Conservation (phyloP, 2,113 vertebrate species). For the Forbesichthys papilliferus region DNA sequence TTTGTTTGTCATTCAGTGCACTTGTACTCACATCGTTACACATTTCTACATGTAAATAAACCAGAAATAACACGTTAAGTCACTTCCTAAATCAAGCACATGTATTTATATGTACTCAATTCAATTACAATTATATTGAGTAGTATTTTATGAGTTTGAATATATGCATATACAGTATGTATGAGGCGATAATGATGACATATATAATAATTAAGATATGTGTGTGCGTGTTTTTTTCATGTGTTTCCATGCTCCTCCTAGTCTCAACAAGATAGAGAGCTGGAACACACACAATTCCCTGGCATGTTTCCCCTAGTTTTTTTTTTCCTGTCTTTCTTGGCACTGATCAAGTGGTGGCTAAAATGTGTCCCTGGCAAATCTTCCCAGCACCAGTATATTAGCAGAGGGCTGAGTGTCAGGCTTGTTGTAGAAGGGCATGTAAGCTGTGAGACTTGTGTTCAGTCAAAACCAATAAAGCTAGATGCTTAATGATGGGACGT, state of each 20-base stretch:
- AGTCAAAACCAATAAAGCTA: too few relatives aligned
- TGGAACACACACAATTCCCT: conserved; percentile 46
- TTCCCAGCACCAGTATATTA: conserved; percentile 37
- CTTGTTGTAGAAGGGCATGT: conserved; percentile 15
- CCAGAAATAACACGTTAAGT: too few relatives aligned
- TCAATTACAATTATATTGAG: too few relatives aligned
- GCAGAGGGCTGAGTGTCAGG: conserved; percentile 39
- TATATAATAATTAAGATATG: not conserved
- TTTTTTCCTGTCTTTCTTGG: conserved; percentile 11
- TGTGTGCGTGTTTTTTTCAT: not conserved
- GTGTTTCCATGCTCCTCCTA: conserved; percentile 6
- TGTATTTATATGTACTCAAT: too few relatives aligned
- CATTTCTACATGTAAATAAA: too few relatives aligned
- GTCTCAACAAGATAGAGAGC: conserved; percentile 36
- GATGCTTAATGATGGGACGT: too few relatives aligned
- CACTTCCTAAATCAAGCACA: too few relatives aligned
- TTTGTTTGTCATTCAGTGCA: too few relatives aligned
- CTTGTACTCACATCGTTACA: too few relatives aligned
- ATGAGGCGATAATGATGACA: not conserved
- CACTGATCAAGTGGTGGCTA: conserved; percentile 20
- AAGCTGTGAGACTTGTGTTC: not conserved
- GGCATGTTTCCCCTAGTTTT: not conserved
- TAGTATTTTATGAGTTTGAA: too few relatives aligned
- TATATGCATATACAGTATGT: too few relatives aligned
- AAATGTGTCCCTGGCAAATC: conserved; percentile 40